Conservation (phyloP, 2,797 vertebrate genomes). For the Peromyscus aztecus region DNA sequence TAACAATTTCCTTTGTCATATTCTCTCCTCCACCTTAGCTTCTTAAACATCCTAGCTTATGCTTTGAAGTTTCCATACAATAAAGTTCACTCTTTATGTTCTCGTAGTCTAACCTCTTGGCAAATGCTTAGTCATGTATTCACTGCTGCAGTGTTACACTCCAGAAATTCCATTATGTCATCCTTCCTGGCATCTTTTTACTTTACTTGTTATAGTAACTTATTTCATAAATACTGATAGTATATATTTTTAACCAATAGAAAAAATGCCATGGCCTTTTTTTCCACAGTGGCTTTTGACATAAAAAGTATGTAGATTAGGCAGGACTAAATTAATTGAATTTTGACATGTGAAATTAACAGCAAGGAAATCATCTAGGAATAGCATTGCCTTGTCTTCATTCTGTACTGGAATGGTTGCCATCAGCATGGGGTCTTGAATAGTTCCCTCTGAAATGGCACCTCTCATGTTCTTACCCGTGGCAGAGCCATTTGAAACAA, state of each 20-base stretch:
- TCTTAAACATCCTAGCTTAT: not conserved
- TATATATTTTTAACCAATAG: not conserved
- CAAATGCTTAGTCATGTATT: not conserved
- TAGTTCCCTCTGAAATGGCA: not conserved
- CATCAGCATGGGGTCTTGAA: not conserved
- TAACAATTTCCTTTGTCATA: conserved; percentile 28
- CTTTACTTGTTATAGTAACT: not conserved
- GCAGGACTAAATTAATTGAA: not conserved
- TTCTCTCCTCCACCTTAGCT: not conserved
- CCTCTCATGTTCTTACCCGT: not conserved
- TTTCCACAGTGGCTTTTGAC: conserved; percentile 25
- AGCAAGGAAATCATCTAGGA: not conserved
- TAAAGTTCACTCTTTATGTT: not conserved
- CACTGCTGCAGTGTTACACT: not conserved
- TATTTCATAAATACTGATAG: conserved; percentile 25
- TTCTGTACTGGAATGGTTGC: not conserved
- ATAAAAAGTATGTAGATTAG: not conserved
- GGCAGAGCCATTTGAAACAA: not conserved
- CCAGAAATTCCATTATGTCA: not conserved
- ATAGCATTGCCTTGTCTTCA: not conserved
- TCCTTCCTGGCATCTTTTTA: not conserved
- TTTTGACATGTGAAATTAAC: conserved; percentile 5
- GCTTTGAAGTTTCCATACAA: not conserved
- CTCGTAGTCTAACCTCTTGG: not conserved
- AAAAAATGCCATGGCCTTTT: not conserved